phyloP scores from a whole-genome alignment of 2,888 invertebrate genomes.

The Tuta absoluta region DNA sequence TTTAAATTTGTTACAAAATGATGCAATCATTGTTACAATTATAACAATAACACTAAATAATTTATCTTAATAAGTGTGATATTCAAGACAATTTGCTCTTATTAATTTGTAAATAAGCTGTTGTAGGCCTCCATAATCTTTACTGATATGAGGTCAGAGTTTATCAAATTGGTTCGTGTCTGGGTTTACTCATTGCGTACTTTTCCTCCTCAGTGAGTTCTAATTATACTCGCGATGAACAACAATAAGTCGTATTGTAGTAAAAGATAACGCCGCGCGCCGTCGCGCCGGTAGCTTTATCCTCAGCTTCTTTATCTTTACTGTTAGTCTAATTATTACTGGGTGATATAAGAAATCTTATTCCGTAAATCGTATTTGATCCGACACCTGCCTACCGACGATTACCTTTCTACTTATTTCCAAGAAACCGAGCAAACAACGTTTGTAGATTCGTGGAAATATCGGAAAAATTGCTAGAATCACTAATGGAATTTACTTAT shows the following conservation, averaged over 20 bases:
- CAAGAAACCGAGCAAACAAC: not conserved
- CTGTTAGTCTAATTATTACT: not conserved
- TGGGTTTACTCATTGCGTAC: constrained; percentile 43
- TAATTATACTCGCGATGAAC: constrained; percentile 57
- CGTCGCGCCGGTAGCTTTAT: not conserved
- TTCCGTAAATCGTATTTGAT: not conserved
- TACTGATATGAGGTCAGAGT: constrained; percentile 60
- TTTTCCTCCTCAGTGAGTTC: constrained; percentile 65
- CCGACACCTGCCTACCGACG: not conserved
- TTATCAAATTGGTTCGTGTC: constrained; percentile 48
- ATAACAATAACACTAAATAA: not conserved
- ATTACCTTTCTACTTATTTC: not conserved
- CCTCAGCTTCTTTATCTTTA: not conserved
- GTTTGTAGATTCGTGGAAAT: not conserved
- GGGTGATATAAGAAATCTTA: not conserved
- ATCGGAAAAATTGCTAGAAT: not conserved
- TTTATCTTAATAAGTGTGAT: not conserved
- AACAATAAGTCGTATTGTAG: constrained; percentile 18
- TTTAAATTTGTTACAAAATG: no score
- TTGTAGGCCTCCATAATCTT: not conserved
- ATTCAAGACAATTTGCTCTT: not conserved
- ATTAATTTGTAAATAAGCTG: constrained; percentile 11
- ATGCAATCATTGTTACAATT: not conserved
- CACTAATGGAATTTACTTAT: not conserved
- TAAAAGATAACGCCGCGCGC: constrained; percentile 3